Evolutionary conservation across 2,888 invertebrate genomes (phyloP).

Genomic region (Scaptodrosophila latifasciaeformis): DNA sequence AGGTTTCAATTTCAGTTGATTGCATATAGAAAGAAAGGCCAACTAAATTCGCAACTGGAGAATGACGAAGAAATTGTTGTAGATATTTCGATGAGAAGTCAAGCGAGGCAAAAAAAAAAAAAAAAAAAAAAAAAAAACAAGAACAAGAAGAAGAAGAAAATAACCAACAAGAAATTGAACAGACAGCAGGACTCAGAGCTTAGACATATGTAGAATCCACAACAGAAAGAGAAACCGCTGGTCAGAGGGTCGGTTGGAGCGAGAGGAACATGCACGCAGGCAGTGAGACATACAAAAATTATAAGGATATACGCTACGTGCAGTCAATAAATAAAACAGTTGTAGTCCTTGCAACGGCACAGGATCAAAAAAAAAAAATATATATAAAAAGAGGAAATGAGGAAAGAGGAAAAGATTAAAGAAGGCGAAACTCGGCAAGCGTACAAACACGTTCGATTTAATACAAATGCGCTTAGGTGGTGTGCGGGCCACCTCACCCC

Average conservation of each 20-base stretch:
- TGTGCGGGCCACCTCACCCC: not conserved
- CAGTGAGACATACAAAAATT: conserved; percentile 57
- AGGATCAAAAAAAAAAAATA: no score
- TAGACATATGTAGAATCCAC: conserved; percentile 47
- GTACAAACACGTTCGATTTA: conserved; percentile 57
- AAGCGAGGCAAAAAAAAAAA: conserved; percentile 45
- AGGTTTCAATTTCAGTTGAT: conserved; percentile 65
- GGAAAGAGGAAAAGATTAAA: conserved; percentile 20
- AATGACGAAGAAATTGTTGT: conserved; percentile 57
- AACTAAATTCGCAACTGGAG: conserved; percentile 44
- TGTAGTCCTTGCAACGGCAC: conserved; percentile 38
- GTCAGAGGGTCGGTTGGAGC: no score
- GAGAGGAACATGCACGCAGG: conserved; percentile 4
- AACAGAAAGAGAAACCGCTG: no score
- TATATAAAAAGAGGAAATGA: conserved; percentile 8
- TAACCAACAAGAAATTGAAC: not conserved
- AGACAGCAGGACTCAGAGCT: conserved; percentile 1
- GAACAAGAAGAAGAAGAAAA: no score
- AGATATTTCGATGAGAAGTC: conserved; percentile 63
- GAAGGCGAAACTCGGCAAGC: conserved; percentile 14
- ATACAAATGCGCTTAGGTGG: conserved; percentile 59
- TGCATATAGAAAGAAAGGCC: conserved; percentile 39
- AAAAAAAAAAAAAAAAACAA: no score
- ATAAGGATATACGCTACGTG: conserved; percentile 65
- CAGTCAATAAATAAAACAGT: conserved; percentile 68